Base-by-base conservation (phyloP, 2,888 invertebrate genomes). In the Dusona sp. region DNA sequence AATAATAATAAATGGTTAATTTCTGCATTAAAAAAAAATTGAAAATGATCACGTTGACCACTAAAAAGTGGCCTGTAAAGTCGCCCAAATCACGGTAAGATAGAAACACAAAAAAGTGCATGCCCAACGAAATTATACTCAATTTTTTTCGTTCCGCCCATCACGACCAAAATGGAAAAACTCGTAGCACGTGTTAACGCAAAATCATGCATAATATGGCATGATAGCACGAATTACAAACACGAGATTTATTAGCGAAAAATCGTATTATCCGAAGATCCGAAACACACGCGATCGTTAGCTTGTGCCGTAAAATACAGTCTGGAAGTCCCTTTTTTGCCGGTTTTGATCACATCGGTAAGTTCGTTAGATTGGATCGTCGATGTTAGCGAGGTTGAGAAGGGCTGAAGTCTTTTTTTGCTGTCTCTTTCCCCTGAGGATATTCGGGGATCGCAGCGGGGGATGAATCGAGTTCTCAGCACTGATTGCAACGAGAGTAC, bases 291-390 rank as follows among this genome's bases (percentile, higher is more conserved):
- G 57, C 29, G 57, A 61, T 61, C 25, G 9, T 57, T 57, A 16
- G 16, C 57, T 61, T 61, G 25, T 61, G 25, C 16, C 57, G 57
- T 61, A 61, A 61, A 61, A 61, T 61, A 61, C 29, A 29, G 19
- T 36, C 8, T 36, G 33, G 36, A 33, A 1, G 16, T 36, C 13
- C 45, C 29, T 61, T 74, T 51, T 33, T 79, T 70, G 22, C 2
- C 45, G 8, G 29, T 64, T 64, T 67, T 70, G 29, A 38, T 45
- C 57, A 38, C 65, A 65, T 84, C 79, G 79, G 48, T 42, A 85
- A 68, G 38, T 42, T 68, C 29, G 77, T 19, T 38, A 85, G 85
- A 85, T 83, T 75, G 82, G 67, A 79, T 38, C 51, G 61, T 45
- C 74, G 74, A 84, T 68, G n/a, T 70, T 51, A 25, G 57, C 3